Evolutionary conservation across 2,888 invertebrate genomes (phyloP), one percentile per base, ranked within the genome.

Genomic region (Dryocosmus kuriphilus): DNA sequence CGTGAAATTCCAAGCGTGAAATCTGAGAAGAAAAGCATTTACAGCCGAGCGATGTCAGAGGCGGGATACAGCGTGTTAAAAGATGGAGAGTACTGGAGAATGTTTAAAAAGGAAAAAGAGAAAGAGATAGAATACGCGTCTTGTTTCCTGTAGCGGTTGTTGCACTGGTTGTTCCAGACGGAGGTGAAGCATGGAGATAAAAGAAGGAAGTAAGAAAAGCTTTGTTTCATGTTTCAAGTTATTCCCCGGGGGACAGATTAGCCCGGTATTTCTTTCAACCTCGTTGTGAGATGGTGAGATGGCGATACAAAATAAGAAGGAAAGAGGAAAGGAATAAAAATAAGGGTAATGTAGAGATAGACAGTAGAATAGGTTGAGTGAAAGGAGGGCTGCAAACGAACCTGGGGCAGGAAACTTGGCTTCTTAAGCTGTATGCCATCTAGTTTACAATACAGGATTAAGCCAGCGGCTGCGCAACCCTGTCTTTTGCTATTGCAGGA

Each of bases 371-470:
- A 63, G 74, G 63, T 77, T 57, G 75, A 76, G 78, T 82, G 76
- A 85, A 80, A 80, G 78, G 80, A 85, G 63, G 75, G 80, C 78
- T 77, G 77, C 81, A 79, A 83, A 85, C 81, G 76, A 83, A 81
- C 81, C 80, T 79, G 77, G 82, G 83, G 83, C 82, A 82, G 85
- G 88, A 89, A 88, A 88, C 88, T 88, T 87, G 85, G 81, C 83
- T 83, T 82, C 82, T 83, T n/a, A n/a, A n/a, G 86, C 85, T 87
- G 85, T 88, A 86, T 85, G 85, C 86, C 84, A 83, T 85, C 86
- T 88, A 89, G 89, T 90, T 90, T 88, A 88, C 89, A 90, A 89
- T 90, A 89, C 87, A 87, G 89, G 89, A 89, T 90, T 90, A 90
- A 90, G 89, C 85, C 83, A 80, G 81, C 83, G 85, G 85, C 85